Conservation (phyloP, 2,113 vertebrate genomes). For the Urocynchramus pylzowi region DNA sequence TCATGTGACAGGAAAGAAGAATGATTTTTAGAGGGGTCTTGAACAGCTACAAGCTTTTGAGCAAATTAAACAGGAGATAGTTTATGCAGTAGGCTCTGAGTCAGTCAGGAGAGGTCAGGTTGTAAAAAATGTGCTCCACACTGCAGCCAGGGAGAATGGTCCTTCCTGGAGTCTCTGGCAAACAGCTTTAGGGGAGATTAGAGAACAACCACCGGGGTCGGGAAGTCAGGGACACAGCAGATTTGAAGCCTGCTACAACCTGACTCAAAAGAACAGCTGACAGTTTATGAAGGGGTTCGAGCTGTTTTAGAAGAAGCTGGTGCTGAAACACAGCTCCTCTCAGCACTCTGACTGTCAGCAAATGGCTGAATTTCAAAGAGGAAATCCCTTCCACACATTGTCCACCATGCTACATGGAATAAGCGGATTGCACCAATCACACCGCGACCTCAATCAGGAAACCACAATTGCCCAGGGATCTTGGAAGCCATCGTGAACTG, state of each 20-base stretch:
- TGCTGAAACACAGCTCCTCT: accelerated
- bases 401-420: too few species aligned
- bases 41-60: not conserved
- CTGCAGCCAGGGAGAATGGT: not conserved
- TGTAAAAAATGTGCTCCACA: not conserved
- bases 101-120: not conserved
- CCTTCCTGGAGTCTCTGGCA: not conserved
- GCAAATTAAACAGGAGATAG: too few species aligned
- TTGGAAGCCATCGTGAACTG: not conserved
- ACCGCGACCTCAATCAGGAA: not conserved
- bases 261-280: not conserved
- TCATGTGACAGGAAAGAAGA: not conserved
- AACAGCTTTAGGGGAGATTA: not conserved
- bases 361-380: not conserved
- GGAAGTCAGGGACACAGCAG: not conserved
- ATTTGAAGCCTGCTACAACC: not conserved
- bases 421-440: too few species aligned
- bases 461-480: not conserved
- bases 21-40: not conserved
- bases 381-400: not conserved
- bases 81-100: not conserved
- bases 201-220: not conserved
- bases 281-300: not conserved
- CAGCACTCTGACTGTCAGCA: not conserved
- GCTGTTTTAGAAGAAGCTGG: not conserved